Conservation (phyloP, 2,797 vertebrate species). For the Spatula versicolor region DNA sequence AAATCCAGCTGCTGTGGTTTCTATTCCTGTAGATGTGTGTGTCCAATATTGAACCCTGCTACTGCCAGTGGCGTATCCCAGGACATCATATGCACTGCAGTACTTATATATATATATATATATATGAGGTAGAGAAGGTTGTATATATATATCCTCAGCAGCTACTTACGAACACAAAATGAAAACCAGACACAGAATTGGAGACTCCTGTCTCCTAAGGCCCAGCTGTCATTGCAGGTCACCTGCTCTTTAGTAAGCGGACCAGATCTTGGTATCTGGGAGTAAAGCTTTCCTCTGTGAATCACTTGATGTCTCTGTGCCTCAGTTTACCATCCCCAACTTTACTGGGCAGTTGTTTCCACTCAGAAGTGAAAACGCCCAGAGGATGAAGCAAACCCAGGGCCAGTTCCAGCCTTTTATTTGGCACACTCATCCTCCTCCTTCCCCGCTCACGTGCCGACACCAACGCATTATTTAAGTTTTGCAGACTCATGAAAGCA, state of each 20-base stretch:
- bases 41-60: no score
- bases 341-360: background rate
- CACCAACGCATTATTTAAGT: background rate
- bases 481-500: background rate
- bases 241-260: background rate
- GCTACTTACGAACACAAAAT: background rate
- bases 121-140: no score
- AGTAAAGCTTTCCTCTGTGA: background rate
- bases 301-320: background rate
- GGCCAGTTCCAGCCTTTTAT: background rate
- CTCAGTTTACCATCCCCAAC: background rate
- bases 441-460: background rate
- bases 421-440: background rate
- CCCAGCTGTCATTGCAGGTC: background rate
- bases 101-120: background rate
- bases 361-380: background rate
- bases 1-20: background rate
- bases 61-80: background rate
- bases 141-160: no score
- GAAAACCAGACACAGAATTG: background rate
- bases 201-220: background rate
- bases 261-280: background rate
- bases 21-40: background rate
- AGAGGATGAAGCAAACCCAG: background rate
- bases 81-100: background rate